Conservation (phyloP, 2,888 invertebrate genomes). For the Philaethria dido region DNA sequence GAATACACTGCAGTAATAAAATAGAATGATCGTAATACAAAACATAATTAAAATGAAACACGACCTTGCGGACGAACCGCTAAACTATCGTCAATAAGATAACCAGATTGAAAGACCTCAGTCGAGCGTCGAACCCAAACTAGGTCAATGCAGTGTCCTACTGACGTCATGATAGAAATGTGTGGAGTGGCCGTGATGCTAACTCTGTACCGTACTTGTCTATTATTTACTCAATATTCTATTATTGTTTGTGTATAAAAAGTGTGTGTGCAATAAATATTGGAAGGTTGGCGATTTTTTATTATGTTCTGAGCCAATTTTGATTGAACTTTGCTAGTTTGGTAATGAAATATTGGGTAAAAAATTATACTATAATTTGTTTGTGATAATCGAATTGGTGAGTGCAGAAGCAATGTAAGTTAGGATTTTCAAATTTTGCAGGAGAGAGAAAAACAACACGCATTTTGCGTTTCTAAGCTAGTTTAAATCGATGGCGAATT, state of each 20-base stretch:
- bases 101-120: conserved; percentile 61
- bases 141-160: conserved; percentile 73
- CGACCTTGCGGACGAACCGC: conserved; percentile 34
- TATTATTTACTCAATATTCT: conserved; percentile 15
- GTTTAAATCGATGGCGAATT: too few relatives aligned
- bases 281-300: background rate
- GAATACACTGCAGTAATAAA: background rate
- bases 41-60: conserved; percentile 24
- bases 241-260: conserved; percentile 4
- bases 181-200: conserved; percentile 40
- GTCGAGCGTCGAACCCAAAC: conserved; percentile 77
- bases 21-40: conserved; percentile 12
- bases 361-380: too few relatives aligned
- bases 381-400: too few relatives aligned
- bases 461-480: too few relatives aligned
- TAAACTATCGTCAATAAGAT: conserved; percentile 43
- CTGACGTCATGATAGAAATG: conserved; percentile 47
- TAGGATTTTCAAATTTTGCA: too few relatives aligned
- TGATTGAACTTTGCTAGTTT: background rate
- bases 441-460: too few relatives aligned
- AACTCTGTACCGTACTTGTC: conserved; percentile 2
- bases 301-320: background rate
- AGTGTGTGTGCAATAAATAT: background rate
- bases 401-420: too few relatives aligned
- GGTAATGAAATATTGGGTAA: too few relatives aligned